Base-by-base conservation (phyloP, 1,140 invertebrate genomes). In the Zaprionus ghesquierei region DNA sequence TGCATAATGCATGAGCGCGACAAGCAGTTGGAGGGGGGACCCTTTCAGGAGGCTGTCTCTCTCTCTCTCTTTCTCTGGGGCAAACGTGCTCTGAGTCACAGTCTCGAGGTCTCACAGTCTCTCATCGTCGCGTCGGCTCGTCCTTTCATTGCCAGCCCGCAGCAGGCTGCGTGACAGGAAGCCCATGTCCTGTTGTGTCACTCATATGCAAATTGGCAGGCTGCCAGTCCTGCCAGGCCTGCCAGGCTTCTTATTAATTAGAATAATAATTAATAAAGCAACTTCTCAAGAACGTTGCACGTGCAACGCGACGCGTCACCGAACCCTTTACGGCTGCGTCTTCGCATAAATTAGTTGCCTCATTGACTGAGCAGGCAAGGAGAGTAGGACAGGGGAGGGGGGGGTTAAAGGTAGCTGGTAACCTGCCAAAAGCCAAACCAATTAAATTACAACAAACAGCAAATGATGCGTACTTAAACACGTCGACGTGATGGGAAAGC, bases 181-280 rank as follows among this genome's bases (percentile, higher is more conserved):
- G 87, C 77, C 71, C 80, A 84, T 90, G 89, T 90, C 89, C 89
- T 84, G 80, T 89, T 76, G 89, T 81, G 89, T 89, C 89, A 90
- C 84, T 90, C 89, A 90, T 90, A 90, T 90, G 89, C 80, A 90
- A 90, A 90, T 90, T 90, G 78, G 64, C 75, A 51, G 75, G 49
- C 75, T 56, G 71, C 22, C 62, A 56, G 41, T 10, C 50, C 75
- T 59, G 71, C 22, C 59, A 60, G 41, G 20, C 50, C 50, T 75
- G 53, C 55, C 54, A 58, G 64, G 41, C 79, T 81, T 66, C 79
- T 78, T 90, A 89, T 85, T 90, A 90, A 90, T 90, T 90, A 90
- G 89, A 90, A 90, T 90, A 90, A 90, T 87, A 90, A 90, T 90
- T 90, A 89, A 89, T 84, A 85, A 87, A 81, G 79, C 79, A 84